Base-by-base conservation (phyloP, 2,797 vertebrate genomes). In the Mormyrus hasselquistii region DNA sequence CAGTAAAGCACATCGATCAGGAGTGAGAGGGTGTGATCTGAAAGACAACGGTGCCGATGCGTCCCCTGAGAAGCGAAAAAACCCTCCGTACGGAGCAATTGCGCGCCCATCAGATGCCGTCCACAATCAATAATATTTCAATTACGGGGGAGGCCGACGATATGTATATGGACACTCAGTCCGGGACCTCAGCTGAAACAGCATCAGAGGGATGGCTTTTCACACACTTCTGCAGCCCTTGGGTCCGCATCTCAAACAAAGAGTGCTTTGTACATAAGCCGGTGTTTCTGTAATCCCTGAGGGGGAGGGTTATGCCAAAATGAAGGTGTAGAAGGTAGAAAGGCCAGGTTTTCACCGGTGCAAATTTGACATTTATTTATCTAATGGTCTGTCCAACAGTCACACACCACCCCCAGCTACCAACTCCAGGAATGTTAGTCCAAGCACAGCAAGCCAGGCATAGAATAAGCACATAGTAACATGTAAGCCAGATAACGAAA, bases 71-170 rank as follows among this genome's bases (percentile, higher is more conserved):
- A 76, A 76, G 14, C 12, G 38, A 69, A 7, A 76, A 49, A 83
- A 1, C 16, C 34, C 19, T 10, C 44, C 3, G 38, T 44, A 92
- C 76, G 86, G 87, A 89, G 87, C 84, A 88, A 90, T 93, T 92
- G 90, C 50, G 88, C 91, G 57, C 57, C 90, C 82, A 79, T 55
- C 49, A 93, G 22, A 88, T 91, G 90, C 93, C 92, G 90, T 76
- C 87, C 6, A 89, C 41, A 94, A 92, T 92, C 88, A 79, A 90
- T 91, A 84, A 34, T 55, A 86, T 91, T 94, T 94, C 87, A 93
- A 73, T 93, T 91, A 91, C 65, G 59, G 82, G 79, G 73, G 83
- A 87, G 38, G 87, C 59, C 88, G 65, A 50, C 79, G 7, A 34
- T 53, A 86, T n/a, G 57, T 8, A 44, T n/a, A 19, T 53, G 53